Evolutionary conservation across 2,888 invertebrate genomes (phyloP), one percentile per base, ranked within the genome.

Genomic region (Cylloceria caligata): DNA sequence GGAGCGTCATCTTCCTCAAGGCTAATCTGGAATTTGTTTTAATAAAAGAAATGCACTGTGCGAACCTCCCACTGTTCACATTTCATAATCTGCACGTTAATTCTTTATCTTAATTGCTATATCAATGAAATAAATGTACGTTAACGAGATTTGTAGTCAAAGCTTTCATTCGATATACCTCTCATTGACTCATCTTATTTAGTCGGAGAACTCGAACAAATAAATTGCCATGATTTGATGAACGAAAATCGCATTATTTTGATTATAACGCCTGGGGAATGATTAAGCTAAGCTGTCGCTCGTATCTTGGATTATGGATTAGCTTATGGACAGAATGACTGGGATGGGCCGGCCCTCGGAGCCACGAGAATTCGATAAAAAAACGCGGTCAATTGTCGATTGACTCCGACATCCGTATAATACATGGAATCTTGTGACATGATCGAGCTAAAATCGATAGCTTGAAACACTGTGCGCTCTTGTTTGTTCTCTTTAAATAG

Each of bases 401-500:
- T 81, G 74, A 74, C 71, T 69, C 73, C 45, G 49, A 16, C 13
- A 30, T 47, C 49, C 57, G 30, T 55, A 60, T 42, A 77, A 81
- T 60, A 78, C 49, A 36, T 6, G n/a, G 45, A 68, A 64, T 75
- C 69, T 65, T 57, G 55, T 65, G 69, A 67, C 65, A 75, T 71
- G 71, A 80, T 80, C 80, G 65, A 57, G 69, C 30, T 65, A 68
- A 64, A 80, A 80, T 75, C 80, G 75, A 80, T 80, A 36, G 55
- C 64, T 55, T 27, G 34, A 39, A 78, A 71, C 49, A 52, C 62
- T 34, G 52, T 36, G 34, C 49, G 64, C 64, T 57, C 62, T 19
- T 60, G 76, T 72, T 81, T 72, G 60, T 76, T 74, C 69, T 72
- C 80, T 65, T 76, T 72, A 65, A 76, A 72, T 81, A 80, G 57